phyloP scores from a whole-genome alignment of 1,140 invertebrate species.

The Metopolophium dirhodum region DNA sequence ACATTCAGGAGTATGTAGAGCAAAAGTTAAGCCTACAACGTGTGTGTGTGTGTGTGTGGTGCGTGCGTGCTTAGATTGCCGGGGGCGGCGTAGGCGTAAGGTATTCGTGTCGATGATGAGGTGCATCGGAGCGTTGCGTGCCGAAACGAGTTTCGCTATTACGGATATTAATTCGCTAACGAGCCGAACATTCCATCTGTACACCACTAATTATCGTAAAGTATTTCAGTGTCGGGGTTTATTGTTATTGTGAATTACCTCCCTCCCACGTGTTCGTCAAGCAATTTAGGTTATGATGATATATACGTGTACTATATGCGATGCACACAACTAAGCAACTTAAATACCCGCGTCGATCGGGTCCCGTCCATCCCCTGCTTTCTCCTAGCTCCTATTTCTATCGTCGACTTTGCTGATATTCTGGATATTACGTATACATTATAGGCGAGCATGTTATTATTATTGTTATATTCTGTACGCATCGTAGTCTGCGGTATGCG shows the following conservation, averaged over 20 bases:
- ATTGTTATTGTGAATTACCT: neutral
- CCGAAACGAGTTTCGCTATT: neutral
- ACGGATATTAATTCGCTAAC: slow-evolving; percentile 17
- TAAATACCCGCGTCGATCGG: neutral
- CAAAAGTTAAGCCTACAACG: neutral
- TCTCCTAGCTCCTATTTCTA: neutral
- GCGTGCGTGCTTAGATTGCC: neutral
- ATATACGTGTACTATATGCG: too few species aligned
- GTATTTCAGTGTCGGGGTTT: neutral
- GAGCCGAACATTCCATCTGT: slow-evolving; percentile 19
- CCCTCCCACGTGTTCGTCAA: neutral
- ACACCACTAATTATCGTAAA: slow-evolving; percentile 25
- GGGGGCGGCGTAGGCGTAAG: neutral
- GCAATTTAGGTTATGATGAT: neutral
- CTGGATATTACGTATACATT: neutral
- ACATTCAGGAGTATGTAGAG: neutral
- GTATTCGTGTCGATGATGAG: slow-evolving; percentile 27
- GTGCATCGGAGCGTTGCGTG: neutral
- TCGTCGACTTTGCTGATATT: neutral
- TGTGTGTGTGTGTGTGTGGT: neutral
- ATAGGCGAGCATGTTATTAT: too few species aligned
- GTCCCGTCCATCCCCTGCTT: neutral
- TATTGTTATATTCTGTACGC: too few species aligned
- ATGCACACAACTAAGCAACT: neutral
- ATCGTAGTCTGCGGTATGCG: neutral